Evolutionary conservation across 2,797 vertebrate species (phyloP).

Genomic region (Pseudochirops cupreus): DNA sequence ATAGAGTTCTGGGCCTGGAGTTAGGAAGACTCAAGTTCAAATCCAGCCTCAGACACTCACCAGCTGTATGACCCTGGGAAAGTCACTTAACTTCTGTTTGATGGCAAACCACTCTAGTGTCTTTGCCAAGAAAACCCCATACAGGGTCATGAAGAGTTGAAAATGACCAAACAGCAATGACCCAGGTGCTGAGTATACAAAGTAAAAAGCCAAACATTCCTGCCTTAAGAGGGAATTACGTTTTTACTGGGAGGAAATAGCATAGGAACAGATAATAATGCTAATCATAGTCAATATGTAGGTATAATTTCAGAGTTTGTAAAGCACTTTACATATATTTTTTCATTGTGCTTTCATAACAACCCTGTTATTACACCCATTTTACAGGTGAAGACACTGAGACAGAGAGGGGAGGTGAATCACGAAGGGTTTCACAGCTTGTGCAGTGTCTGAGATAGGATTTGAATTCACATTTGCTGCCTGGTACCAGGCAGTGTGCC

Average conservation of each 20-base stretch:
- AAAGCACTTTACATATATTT: neutral
- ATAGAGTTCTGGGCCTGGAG: neutral
- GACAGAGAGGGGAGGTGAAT: neutral
- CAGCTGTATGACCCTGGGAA: neutral
- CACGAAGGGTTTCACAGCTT: neutral
- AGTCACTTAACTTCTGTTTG: neutral
- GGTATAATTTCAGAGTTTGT: neutral
- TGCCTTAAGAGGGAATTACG: neutral
- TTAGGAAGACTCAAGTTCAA: neutral
- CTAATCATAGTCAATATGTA: neutral
- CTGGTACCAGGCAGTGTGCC: accelerated
- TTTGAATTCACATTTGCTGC: neutral
- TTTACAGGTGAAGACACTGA: neutral
- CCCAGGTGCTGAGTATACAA: neutral
- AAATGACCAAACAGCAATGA: neutral
- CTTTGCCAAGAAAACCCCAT: neutral
- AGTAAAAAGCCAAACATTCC: neutral
- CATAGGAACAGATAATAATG: neutral
- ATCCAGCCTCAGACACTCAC: neutral
- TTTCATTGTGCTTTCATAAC: neutral
- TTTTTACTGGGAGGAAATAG: neutral
- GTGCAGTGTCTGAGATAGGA: accelerated
- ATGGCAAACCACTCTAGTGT: neutral
- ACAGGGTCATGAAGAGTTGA: neutral
- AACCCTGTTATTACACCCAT: neutral